Conservation (phyloP, 2,888 invertebrate species). For the Zygaena filipendulae region DNA sequence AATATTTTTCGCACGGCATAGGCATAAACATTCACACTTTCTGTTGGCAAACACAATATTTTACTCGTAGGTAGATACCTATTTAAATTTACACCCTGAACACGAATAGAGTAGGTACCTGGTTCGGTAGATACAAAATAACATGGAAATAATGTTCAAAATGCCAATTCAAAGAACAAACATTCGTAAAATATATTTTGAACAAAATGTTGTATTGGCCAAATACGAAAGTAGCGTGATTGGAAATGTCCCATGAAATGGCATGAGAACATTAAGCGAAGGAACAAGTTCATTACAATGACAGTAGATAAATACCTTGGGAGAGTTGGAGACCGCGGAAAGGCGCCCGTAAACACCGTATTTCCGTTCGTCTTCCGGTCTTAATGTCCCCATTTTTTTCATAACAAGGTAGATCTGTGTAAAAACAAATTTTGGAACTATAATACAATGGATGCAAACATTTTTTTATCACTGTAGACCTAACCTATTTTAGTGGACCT, state of each 20-base stretch:
- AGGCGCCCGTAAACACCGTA: slow-evolving; percentile 70
- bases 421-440: slow-evolving; percentile 7
- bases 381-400: slow-evolving; percentile 74
- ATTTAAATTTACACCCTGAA: too few species aligned
- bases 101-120: too few species aligned
- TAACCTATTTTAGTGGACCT: too few species aligned
- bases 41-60: slow-evolving; percentile 50
- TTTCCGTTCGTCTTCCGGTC: slow-evolving; percentile 73
- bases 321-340: slow-evolving; percentile 41
- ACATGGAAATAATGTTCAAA: slow-evolving; percentile 31
- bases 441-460: too few species aligned
- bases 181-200: too few species aligned
- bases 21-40: slow-evolving; percentile 37
- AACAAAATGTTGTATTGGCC: slow-evolving; percentile 38
- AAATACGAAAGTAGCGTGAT: too few species aligned
- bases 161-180: slow-evolving; percentile 44
- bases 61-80: too few species aligned
- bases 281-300: too few species aligned
- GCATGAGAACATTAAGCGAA: too few species aligned
- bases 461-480: too few species aligned
- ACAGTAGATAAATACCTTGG: slow-evolving; percentile 41
- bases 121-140: too few species aligned
- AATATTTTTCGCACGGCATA: slow-evolving; percentile 25
- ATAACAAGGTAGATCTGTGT: slow-evolving; percentile 72
- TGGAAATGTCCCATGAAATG: too few species aligned